Conservation (phyloP, 2,888 invertebrate species). For the Notodonta ziczac region DNA sequence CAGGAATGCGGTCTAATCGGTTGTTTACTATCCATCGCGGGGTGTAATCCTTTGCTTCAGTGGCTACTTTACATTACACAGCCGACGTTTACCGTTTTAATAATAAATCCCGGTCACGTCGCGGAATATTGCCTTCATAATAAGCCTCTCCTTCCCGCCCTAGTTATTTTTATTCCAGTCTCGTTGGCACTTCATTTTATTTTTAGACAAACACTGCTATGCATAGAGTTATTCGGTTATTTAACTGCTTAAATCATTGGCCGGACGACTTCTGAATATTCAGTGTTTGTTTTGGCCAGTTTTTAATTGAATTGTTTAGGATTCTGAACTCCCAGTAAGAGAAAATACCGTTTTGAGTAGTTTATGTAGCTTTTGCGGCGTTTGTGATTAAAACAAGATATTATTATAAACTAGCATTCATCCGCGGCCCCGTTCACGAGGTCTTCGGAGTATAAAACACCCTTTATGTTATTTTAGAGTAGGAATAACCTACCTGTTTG, state of each 20-base stretch:
- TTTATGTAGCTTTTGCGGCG: not conserved
- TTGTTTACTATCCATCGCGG: slow-evolving; percentile 13
- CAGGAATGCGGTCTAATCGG: not conserved
- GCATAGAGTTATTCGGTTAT: slow-evolving; percentile 53
- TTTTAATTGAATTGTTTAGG: too few species aligned
- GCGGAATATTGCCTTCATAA: slow-evolving; percentile 73
- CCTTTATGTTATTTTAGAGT: too few species aligned
- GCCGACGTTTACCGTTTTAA: slow-evolving; percentile 47
- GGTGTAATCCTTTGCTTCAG: slow-evolving; percentile 10
- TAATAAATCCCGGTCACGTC: slow-evolving; percentile 67
- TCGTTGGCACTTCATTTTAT: slow-evolving; percentile 67
- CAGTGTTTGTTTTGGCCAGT: slow-evolving; percentile 11
- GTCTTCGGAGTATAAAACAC: too few species aligned
- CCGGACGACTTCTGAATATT: slow-evolving; percentile 36
- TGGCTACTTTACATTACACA: not conserved
- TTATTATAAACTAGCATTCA: too few species aligned
- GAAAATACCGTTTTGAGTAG: not conserved
- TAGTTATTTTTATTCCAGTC: slow-evolving; percentile 60
- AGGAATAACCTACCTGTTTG: too few species aligned
- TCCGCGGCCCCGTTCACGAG: too few species aligned
- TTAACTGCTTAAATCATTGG: slow-evolving; percentile 46
- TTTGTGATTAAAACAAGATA: too few species aligned
- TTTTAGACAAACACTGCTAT: slow-evolving; percentile 64
- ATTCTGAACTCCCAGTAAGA: too few species aligned
- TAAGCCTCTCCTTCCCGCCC: slow-evolving; percentile 56